Base-by-base conservation (phyloP, 2,113 vertebrate genomes). In the Urocynchramus pylzowi region DNA sequence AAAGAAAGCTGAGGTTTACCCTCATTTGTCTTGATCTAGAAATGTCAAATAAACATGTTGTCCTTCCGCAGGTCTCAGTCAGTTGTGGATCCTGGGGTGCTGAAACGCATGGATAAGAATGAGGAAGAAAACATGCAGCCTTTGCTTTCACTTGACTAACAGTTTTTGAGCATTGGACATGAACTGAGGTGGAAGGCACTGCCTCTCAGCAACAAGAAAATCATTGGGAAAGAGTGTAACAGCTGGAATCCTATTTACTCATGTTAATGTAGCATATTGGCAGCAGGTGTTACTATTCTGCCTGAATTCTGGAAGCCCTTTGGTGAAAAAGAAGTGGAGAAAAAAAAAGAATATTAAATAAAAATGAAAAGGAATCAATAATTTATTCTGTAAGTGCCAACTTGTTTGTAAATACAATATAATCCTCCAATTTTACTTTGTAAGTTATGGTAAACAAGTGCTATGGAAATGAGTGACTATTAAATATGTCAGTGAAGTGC, bases 121-220 rank as follows among this genome's bases (percentile, higher is more conserved):
- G 99, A 99, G 37, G 99, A 99, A 45, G 99, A 99, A 97, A 99
- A 99, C 98, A 99, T 99, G 98, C 99, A 99, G 96, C 99, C 99
- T 50, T 98, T 99, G 97, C 99, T 99, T 90, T 99, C 99, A 56
- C 98, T 99, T 97, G 99, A 99, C 98, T 99, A 98, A 98, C 84
- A 83, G 73, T 76, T 97, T 92, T 92, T 97, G 93, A 85, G 44
- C 89, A 65, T 56, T 20, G 13, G 39, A 84, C 76, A 16, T 50
- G 93, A 92, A 97, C 91, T 89, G 91, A 92, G 90, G 78, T 78
- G 82, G 95, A 97, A 97, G 93, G 92, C 95, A 88, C 90, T 95
- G 90, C 93, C 90, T 97, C 97, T 97, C 93, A 95, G 89, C 89
- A 95, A 75, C 96, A 97, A 97, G 93, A 92, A 97, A 97, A 97